Evolutionary conservation across 1,140 invertebrate species (phyloP), one percentile per base, ranked within the genome.

Genomic region (Paralvinella palmiformis): DNA sequence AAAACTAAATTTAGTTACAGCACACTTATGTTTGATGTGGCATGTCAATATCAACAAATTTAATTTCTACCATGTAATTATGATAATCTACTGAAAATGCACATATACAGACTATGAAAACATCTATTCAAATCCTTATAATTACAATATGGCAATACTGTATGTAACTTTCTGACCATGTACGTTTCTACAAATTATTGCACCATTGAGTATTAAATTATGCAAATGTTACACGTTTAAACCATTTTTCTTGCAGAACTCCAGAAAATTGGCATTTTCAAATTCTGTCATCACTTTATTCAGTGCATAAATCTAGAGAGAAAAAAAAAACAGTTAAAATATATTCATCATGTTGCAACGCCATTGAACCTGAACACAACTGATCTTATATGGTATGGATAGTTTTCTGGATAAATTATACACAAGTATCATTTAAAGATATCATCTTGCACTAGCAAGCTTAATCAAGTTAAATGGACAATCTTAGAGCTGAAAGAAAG

Each of bases 251-350:
- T 74, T 56, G 69, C 78, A 79, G 69, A 96, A 91, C 6, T 95
- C 94, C 78, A 91, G 91, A 75, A 95, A 95, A 79, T 87, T 92
- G 10, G 91, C 91, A 55, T 75, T 68, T 64, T 77, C 75, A 32
- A 77, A 53, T 2, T 73, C 72, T 52, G 74, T 77, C 75, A 77
- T 77, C 13, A 74, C 60, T 64, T 74, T 73, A 53, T 77, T 77
- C 50, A 77, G 58, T 1, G 75, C 75, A 68, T 77, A 77, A 48
- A 77, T 77, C 74, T 77, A 70, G 67, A 75, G 69, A 35, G 52
- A 53, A 70, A 68, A 48, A 50, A 58, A 50, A 59, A 33, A 44
- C 37, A 63, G 29, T 27, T 33, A 22, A 56, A 29, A 22, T 20
- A 31, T 31, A 33, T 50, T 33, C 29, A 48, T 15, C 20, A 50